phyloP scores from a whole-genome alignment of 2,797 vertebrate genomes.

The Vireo griseus region DNA sequence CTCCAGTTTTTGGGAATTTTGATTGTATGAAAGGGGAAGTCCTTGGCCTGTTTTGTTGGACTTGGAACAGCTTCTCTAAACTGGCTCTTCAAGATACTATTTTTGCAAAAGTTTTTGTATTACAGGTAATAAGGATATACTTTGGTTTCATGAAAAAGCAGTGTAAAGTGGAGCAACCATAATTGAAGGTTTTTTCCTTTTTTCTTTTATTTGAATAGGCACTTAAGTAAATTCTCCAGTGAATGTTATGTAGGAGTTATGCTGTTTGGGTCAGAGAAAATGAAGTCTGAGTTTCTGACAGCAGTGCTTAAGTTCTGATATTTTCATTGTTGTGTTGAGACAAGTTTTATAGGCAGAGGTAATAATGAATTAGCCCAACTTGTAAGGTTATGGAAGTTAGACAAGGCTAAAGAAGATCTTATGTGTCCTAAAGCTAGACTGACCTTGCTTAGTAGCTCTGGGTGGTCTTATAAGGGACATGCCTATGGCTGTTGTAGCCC shows the following conservation, averaged over 20 bases:
- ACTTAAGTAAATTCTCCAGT: background rate
- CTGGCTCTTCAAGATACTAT: background rate
- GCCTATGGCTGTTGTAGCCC: background rate
- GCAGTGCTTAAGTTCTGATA: background rate
- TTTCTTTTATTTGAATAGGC: background rate
- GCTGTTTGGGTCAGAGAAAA: background rate
- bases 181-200: fast-evolving
- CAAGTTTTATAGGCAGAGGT: background rate
- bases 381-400: background rate
- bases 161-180: background rate
- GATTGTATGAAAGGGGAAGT: background rate
- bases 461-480: fast-evolving
- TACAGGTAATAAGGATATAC: background rate
- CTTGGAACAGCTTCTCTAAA: background rate
- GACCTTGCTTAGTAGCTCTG: background rate
- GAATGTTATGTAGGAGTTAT: background rate
- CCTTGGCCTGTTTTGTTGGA: background rate
- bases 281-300: background rate
- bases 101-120: background rate
- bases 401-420: background rate
- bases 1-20: background rate
- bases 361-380: background rate
- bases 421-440: background rate
- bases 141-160: background rate
- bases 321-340: background rate